Base-by-base conservation (phyloP, 2,797 vertebrate genomes). In the Ctenopoma multispine region DNA sequence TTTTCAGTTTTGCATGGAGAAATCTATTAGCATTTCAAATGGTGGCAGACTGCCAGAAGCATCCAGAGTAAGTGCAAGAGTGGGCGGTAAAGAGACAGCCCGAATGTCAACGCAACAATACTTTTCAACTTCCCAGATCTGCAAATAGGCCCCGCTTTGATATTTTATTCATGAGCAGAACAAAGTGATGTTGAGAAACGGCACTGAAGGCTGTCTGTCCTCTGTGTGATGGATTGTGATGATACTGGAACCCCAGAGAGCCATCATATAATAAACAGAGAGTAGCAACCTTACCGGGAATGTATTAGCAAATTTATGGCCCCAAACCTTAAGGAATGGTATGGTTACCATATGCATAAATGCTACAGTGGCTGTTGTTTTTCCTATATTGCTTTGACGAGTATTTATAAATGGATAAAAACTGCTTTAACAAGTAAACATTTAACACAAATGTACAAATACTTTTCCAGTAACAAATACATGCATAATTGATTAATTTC, bases 11-110 rank as follows among this genome's bases (percentile, higher is more conserved):
- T 64, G 55, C 70, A 75, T 44, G 0, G 46, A 82, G 69, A 77
- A 83, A 54, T 82, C 63, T 64, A 90, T 92, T 91, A 86, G 84
- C 88, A 89, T 90, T 93, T 90, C 78, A 92, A 87, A 90, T 87
- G 57, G 58, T 53, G 59, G 77, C 58, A 81, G 77, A 83, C 69
- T 83, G 76, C 72, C 82, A 86, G 72, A 72, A 76, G 79, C 81
- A 77, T 62, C 71, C 29, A 72, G 71, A 84, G 76, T 58, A 71
- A 88, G 67, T 76, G 75, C 56, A 64, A 69, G 81, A 85, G 78
- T 77, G 82, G 89, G 82, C 81, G 85, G 83, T 31, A 72, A 77
- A 78, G 70, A 83, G 69, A 79, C 70, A 55, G 54, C 64, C 49
- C 10, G 38, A 68, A 75, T 79, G 80, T 86, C 85, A 82, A 72